Evolutionary conservation across 1,140 invertebrate genomes (phyloP).

Genomic region (Dreissena polymorpha): DNA sequence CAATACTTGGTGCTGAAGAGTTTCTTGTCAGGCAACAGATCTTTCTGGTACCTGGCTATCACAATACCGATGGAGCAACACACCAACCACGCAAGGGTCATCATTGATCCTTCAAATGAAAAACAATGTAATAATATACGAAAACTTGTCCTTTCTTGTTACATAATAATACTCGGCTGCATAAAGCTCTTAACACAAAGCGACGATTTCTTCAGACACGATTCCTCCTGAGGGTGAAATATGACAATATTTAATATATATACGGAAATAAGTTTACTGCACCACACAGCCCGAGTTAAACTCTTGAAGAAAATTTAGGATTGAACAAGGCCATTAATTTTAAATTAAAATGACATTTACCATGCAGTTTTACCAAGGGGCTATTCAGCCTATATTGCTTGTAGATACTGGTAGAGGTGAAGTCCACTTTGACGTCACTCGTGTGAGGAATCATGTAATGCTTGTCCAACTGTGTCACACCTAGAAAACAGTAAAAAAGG

Average conservation of each 20-base stretch:
- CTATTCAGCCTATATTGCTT: constrained; percentile 39
- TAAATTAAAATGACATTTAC: constrained; percentile 10
- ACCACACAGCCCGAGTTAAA: no score
- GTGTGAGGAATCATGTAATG: constrained; percentile 39
- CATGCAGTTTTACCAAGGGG: constrained; percentile 49
- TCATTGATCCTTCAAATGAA: constrained; percentile 81
- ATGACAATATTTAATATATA: no score
- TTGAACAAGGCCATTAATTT: no score
- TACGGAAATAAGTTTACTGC: no score
- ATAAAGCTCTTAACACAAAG: no score
- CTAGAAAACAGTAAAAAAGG: background rate
- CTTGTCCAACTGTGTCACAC: constrained; percentile 9
- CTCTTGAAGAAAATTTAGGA: no score
- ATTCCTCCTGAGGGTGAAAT: no score
- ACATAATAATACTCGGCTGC: no score
- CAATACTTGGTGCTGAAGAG: constrained; percentile 94
- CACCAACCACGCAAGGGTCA: constrained; percentile 94
- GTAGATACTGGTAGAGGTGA: constrained; percentile 15
- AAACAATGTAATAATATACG: background rate
- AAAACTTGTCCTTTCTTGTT: background rate
- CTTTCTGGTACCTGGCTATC: constrained; percentile 92
- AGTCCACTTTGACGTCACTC: constrained; percentile 36
- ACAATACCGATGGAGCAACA: constrained; percentile 92
- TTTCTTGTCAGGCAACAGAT: constrained; percentile 90
- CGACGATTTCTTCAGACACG: no score